A percentile compares a stretch with the other conserved stretches of the same genome.
Evolutionary conservation across 2,113 vertebrate genomes (phyloP).

Genomic region (Corythoichthys intestinalis): DNA sequence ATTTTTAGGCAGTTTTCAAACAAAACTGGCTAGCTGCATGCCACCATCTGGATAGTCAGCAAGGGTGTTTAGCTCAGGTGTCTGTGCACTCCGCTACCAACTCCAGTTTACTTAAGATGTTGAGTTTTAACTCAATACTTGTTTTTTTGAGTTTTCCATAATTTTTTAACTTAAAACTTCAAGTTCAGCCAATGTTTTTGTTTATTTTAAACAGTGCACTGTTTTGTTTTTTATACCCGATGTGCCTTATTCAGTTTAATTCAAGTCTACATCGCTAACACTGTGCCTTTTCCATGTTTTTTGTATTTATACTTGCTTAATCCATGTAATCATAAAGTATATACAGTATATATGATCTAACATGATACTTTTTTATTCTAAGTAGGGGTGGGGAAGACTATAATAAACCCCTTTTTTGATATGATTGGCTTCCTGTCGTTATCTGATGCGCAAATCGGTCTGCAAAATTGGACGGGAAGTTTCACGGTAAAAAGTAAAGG

Average conservation of each 20-base stretch:
- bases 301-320: slow-evolving; percentile 69
- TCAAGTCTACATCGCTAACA: slow-evolving; percentile 59
- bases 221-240: neutral
- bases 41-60: too few relatives aligned
- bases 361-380: slow-evolving; percentile 58
- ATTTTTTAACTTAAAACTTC: too few relatives aligned
- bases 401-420: slow-evolving; percentile 68
- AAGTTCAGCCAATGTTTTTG: too few relatives aligned
- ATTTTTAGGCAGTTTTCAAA: too few relatives aligned
- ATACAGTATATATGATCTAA: slow-evolving; percentile 51
- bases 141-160: too few relatives aligned
- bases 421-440: slow-evolving; percentile 34
- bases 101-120: too few relatives aligned
- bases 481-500: slow-evolving; percentile 39
- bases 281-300: slow-evolving; percentile 32
- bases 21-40: too few relatives aligned
- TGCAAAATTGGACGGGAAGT: slow-evolving; percentile 14
- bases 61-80: too few relatives aligned
- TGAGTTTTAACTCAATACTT: too few relatives aligned
- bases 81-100: too few relatives aligned
- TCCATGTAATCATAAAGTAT: slow-evolving; percentile 58
- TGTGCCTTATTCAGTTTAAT: slow-evolving; percentile 53
- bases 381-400: slow-evolving; percentile 44
- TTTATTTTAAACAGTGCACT: neutral
- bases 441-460: neutral